Evolutionary conservation across 2,113 vertebrate genomes (phyloP).

Genomic region (Pseudolaguvia tuberculata): DNA sequence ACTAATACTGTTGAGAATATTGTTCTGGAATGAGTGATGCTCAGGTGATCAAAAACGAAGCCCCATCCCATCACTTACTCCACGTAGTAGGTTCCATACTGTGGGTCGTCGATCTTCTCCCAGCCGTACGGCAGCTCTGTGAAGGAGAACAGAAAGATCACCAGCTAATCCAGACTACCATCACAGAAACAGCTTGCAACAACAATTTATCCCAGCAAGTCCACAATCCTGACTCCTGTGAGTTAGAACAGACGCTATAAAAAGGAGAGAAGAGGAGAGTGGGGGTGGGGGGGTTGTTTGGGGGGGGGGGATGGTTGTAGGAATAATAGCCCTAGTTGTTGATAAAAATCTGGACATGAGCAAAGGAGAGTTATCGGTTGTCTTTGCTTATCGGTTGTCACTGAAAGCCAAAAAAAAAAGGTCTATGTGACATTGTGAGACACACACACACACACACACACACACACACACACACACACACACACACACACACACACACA

Average conservation of each 20-base stretch:
- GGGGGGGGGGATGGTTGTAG: background rate
- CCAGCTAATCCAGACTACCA: conserved; percentile 12
- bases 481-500: too few species aligned
- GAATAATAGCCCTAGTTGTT: background rate
- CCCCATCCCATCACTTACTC: conserved; percentile 79
- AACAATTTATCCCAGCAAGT: too few species aligned
- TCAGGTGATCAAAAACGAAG: too few species aligned
- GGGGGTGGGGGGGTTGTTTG: background rate
- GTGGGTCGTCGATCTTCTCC: conserved; percentile 97
- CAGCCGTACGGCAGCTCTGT: conserved; percentile 96
- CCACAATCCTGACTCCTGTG: background rate
- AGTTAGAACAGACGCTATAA: background rate
- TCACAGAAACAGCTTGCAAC: background rate
- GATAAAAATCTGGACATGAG: conserved; percentile 16
- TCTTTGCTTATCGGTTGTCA: conserved; percentile 1
- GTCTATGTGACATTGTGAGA: conserved; percentile 46
- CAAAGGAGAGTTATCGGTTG: conserved; percentile 15
- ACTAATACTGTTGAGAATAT: too few species aligned
- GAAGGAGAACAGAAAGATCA: conserved; percentile 37
- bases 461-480: too few species aligned
- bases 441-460: conserved; percentile 13
- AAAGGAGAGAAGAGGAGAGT: background rate
- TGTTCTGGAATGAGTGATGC: too few species aligned
- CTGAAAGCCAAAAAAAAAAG: conserved; percentile 1
- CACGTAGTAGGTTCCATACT: conserved; percentile 92